Evolutionary conservation across 2,113 vertebrate genomes (phyloP).

Genomic region (Pedionomus torquatus): DNA sequence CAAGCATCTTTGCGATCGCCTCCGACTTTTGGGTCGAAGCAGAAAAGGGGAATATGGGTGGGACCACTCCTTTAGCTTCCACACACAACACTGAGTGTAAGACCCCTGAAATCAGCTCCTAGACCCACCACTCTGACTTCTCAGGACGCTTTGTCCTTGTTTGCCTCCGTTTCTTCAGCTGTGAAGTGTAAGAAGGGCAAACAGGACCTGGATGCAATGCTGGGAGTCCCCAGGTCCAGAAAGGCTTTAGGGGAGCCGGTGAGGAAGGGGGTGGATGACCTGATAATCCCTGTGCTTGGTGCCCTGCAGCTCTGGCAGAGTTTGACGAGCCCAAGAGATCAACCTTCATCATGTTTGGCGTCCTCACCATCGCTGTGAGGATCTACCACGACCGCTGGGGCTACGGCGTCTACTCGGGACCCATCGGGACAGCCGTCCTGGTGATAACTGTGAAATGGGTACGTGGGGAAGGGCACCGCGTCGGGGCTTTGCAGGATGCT

Average conservation of each 20-base stretch:
- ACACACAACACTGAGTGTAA: neutral
- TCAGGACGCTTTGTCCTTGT: accelerated
- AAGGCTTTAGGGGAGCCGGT: neutral
- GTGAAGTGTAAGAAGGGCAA: neutral
- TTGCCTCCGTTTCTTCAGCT: neutral
- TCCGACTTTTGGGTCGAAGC: neutral
- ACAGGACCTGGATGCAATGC: accelerated
- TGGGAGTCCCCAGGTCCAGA: neutral
- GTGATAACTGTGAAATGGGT: slow-evolving; percentile 94
- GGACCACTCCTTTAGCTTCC: neutral
- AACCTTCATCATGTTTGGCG: slow-evolving; percentile 89
- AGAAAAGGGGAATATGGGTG: neutral
- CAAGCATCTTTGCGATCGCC: accelerated
- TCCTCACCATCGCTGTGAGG: slow-evolving; percentile 88
- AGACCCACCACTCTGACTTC: neutral
- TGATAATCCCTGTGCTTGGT: neutral
- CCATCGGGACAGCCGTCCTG: slow-evolving; percentile 90
- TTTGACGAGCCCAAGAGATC: slow-evolving; percentile 95
- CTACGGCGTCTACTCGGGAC: slow-evolving; percentile 94
- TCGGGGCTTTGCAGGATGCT: neutral
- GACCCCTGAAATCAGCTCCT: neutral
- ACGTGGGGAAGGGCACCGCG: neutral
- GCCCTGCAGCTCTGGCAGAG: slow-evolving; percentile 86
- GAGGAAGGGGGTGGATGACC: neutral
- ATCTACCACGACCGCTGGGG: slow-evolving; percentile 93